Percentiles rank a stretch among this genome's conserved stretches.
Evolutionary conservation across 2,113 vertebrate species (phyloP).

Genomic region (Tringa solitaria): DNA sequence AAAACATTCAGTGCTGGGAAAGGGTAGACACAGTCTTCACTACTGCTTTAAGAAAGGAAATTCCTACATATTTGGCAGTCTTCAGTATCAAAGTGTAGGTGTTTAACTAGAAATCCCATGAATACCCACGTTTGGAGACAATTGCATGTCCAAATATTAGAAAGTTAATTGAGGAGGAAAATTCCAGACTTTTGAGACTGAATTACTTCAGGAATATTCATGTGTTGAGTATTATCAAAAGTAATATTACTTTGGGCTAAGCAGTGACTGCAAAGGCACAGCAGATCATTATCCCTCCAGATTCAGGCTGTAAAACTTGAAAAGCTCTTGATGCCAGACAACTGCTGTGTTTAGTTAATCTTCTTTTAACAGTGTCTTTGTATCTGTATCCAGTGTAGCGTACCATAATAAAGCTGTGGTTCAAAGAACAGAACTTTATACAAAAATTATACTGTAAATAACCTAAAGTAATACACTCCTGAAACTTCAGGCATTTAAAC

Average conservation of each 20-base stretch:
- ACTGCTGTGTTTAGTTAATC: conserved; percentile 76
- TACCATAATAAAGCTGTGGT: conserved; percentile 86
- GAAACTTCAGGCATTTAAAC: conserved; percentile 75
- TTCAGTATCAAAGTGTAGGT: conserved; percentile 78
- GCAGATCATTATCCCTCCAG: conserved; percentile 78
- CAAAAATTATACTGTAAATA: conserved; percentile 76
- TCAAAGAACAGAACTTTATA: conserved; percentile 80
- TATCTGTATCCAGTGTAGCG: conserved; percentile 86
- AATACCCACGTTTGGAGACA: conserved; percentile 79
- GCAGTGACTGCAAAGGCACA: conserved; percentile 84
- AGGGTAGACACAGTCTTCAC: conserved; percentile 73
- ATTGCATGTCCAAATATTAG: conserved; percentile 73
- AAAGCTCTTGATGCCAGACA: conserved; percentile 78
- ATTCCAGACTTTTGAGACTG: conserved; percentile 73
- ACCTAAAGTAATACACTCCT: conserved; percentile 75
- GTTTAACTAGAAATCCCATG: conserved; percentile 77
- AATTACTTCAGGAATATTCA: conserved; percentile 73
- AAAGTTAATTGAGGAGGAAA: conserved; percentile 70
- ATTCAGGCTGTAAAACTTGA: conserved; percentile 73
- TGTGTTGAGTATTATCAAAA: conserved; percentile 74
- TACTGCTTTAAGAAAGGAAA: conserved; percentile 75
- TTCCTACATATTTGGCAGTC: conserved; percentile 84
- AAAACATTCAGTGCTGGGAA: conserved; percentile 81
- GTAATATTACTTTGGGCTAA: conserved; percentile 82
- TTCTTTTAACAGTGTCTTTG: conserved; percentile 80